Percentiles rank a stretch among this genome's conserved stretches.
phyloP scores from a whole-genome alignment of 2,797 vertebrate species.

The Monodelphis domestica region DNA sequence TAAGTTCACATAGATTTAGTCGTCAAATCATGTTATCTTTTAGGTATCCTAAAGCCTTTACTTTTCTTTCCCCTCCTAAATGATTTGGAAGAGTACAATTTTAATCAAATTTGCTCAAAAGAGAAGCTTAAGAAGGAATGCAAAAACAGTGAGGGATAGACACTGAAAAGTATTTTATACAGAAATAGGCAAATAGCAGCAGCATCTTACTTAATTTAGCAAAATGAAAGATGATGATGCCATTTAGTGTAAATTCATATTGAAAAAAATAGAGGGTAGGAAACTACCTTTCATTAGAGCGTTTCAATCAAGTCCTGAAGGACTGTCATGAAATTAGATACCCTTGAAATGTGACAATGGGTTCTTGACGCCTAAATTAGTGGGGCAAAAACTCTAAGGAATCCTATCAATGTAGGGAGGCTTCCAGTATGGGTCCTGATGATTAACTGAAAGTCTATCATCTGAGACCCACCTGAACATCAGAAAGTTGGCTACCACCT shows the following conservation, averaged over 20 bases:
- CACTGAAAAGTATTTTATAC: background rate
- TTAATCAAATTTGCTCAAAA: constrained; percentile 30
- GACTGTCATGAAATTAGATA: constrained; percentile 31
- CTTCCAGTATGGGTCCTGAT: background rate
- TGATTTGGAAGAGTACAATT: constrained; percentile 19
- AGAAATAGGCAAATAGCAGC: background rate
- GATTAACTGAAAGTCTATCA: background rate
- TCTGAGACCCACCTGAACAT: background rate
- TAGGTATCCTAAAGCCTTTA: background rate
- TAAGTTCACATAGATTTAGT: constrained; percentile 18
- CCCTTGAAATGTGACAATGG: background rate
- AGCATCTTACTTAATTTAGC: background rate
- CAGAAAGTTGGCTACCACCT: background rate
- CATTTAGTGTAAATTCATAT: constrained; percentile 30
- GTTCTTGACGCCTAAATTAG: background rate
- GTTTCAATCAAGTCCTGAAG: constrained; percentile 9
- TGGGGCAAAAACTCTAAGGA: background rate
- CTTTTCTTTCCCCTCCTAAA: constrained; percentile 18
- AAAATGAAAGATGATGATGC: constrained; percentile 28
- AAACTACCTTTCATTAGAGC: constrained; percentile 24
- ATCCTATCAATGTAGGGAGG: background rate
- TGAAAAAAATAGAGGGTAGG: constrained; percentile 10
- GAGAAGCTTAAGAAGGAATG: background rate
- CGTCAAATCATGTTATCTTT: background rate
- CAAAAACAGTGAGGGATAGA: background rate